Conservation (phyloP, 1,140 invertebrate genomes). For the Orius insidiosus region DNA sequence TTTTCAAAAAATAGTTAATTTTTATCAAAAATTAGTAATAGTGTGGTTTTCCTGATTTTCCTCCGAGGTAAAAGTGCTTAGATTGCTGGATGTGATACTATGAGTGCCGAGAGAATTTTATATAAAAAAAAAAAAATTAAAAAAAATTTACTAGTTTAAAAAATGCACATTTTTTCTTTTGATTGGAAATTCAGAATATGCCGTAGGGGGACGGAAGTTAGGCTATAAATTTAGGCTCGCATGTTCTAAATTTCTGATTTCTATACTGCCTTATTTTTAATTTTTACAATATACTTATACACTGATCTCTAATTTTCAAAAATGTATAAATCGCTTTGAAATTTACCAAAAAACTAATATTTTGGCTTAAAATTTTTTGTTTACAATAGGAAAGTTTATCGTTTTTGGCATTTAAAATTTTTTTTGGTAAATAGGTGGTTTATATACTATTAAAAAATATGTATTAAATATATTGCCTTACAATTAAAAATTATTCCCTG, state of each 20-base stretch:
- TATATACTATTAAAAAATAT: constrained; percentile 16
- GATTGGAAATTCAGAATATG: too few relatives aligned
- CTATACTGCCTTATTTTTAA: constrained; percentile 8
- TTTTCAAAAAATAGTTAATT: too few relatives aligned
- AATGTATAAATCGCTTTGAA: not conserved
- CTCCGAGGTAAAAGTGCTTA: constrained; percentile 14
- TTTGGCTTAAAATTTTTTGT: not conserved
- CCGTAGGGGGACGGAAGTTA: too few relatives aligned
- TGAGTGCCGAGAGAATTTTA: constrained; percentile 14
- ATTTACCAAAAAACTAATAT: not conserved
- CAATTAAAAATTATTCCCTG: constrained; percentile 10
- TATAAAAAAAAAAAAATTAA: constrained; percentile 1
- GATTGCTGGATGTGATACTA: constrained; percentile 17
- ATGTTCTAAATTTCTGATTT: too few relatives aligned
- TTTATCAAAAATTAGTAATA: too few relatives aligned
- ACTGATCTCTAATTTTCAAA: constrained; percentile 6
- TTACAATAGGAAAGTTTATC: not conserved
- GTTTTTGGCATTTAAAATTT: not conserved
- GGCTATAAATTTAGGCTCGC: too few relatives aligned
- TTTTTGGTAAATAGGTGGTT: constrained; percentile 16
- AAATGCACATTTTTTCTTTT: too few relatives aligned
- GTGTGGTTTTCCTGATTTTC: too few relatives aligned
- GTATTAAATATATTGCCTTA: constrained; percentile 16
- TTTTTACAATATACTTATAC: not conserved
- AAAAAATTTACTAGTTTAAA: constrained; percentile 3